A percentile compares a stretch with the other conserved stretches of the same genome.
phyloP scores from a whole-genome alignment of 2,888 invertebrate species.

The Globia sparganii region DNA sequence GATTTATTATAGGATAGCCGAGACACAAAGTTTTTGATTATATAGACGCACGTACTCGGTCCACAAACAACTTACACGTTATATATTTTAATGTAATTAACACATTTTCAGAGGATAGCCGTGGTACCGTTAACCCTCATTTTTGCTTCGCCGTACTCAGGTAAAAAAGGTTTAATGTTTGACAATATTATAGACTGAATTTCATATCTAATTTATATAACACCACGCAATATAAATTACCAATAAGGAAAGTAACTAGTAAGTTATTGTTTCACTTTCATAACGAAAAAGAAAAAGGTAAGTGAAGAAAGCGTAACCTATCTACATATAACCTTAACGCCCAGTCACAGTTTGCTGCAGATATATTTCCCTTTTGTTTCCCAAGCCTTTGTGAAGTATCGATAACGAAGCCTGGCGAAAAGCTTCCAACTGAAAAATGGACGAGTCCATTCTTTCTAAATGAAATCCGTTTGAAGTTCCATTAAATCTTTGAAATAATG shows the following conservation, averaged over 20 bases:
- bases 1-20: too few relatives aligned
- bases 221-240: background rate
- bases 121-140: too few relatives aligned
- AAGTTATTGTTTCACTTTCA: background rate
- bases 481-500: conserved; percentile 21
- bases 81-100: too few relatives aligned
- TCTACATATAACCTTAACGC: background rate
- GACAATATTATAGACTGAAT: too few relatives aligned
- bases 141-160: too few relatives aligned
- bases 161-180: background rate
- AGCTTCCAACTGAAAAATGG: conserved; percentile 41
- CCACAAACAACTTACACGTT: too few relatives aligned
- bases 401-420: conserved; percentile 33
- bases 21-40: too few relatives aligned
- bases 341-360: conserved; percentile 19
- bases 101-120: too few relatives aligned
- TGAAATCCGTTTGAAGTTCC: conserved; percentile 40
- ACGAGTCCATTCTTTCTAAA: conserved; percentile 22
- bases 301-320: background rate
- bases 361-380: conserved; percentile 52
- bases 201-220: background rate
- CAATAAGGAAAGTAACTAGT: background rate
- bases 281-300: background rate
- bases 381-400: conserved; percentile 29
- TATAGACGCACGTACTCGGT: too few relatives aligned